These are phyloP conservation scores for Oreonectes daqikongensis DNA, from an alignment of 2,797 vertebrate species.

Conservation along the genomic window DNA sequence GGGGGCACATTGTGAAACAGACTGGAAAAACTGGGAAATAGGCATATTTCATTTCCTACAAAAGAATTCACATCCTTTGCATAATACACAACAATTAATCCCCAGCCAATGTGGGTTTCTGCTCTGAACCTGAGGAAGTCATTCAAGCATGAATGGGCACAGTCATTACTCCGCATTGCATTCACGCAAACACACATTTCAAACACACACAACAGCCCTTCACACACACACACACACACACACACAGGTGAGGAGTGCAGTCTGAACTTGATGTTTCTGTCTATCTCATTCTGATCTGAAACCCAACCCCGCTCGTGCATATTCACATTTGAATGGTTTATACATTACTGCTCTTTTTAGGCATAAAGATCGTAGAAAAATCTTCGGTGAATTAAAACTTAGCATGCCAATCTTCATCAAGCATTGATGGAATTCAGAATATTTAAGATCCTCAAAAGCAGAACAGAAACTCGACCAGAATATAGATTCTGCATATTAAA, in stretches of 20 bases:
- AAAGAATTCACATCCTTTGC: conserved; percentile 53
- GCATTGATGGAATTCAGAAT: conserved; percentile 39
- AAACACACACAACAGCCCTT: conserved; percentile 34
- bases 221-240: conserved; percentile 2
- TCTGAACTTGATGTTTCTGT: conserved; percentile 35
- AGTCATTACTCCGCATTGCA: conserved; percentile 46
- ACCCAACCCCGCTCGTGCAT: conserved; percentile 1
- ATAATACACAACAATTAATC: conserved; percentile 59
- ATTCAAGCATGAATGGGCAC: conserved; percentile 57
- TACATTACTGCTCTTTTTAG: conserved; percentile 34
- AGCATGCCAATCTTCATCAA: conserved; percentile 3
- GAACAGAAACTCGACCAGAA: conserved; percentile 16
- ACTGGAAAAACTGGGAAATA: conserved; percentile 67
- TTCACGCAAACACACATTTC: conserved; percentile 30
- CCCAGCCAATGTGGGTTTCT: conserved; percentile 40
- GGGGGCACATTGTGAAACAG: conserved; percentile 57
- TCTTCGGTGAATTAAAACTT: neutral
- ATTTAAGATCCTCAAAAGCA: conserved; percentile 20
- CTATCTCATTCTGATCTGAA: conserved; percentile 13
- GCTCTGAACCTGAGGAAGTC: conserved; percentile 50
- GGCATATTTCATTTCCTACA: conserved; percentile 62
- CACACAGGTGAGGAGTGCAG: conserved; percentile 11
- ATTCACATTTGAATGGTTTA: conserved; percentile 52
- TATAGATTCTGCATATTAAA: conserved; percentile 25
- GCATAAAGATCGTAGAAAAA: neutral